Evolutionary conservation across 2,113 vertebrate genomes (phyloP).

Genomic region (Brienomyrus brachyistius): DNA sequence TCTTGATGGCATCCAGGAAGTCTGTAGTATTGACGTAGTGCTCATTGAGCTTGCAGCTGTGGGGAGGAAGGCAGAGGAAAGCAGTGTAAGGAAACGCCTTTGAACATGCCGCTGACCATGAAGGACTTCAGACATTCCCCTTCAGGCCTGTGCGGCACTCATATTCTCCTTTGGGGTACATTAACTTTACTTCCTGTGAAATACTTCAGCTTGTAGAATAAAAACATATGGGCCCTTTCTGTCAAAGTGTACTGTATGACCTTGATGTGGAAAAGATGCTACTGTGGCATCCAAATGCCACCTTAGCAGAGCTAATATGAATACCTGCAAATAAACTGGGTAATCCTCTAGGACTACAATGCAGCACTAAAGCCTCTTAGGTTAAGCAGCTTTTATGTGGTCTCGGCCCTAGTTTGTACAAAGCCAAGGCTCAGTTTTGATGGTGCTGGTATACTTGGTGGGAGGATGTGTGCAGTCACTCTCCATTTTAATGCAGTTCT

Average conservation of each 20-base stretch:
- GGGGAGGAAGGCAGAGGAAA: constrained; percentile 7
- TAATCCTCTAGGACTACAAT: neutral
- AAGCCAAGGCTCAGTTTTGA: neutral
- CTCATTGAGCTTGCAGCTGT: constrained; percentile 86
- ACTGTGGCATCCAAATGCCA: neutral
- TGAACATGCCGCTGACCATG: neutral
- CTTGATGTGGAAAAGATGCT: neutral
- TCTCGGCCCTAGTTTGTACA: neutral
- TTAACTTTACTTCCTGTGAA: neutral
- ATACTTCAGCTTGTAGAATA: neutral
- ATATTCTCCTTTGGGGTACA: neutral
- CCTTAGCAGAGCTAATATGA: neutral
- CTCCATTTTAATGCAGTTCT: neutral
- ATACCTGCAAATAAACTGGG: neutral
- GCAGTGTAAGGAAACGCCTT: neutral
- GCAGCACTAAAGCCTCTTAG: neutral
- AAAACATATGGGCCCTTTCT: neutral
- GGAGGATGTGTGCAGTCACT: neutral
- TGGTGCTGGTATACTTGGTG: neutral
- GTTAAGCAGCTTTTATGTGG: neutral
- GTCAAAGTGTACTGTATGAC: neutral
- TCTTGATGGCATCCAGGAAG: constrained; percentile 94
- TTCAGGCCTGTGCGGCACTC: neutral
- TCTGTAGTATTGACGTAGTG: constrained; percentile 93
- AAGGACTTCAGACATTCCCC: neutral